Conservation (phyloP, 2,797 vertebrate genomes). For the Taeniopygia guttata region DNA sequence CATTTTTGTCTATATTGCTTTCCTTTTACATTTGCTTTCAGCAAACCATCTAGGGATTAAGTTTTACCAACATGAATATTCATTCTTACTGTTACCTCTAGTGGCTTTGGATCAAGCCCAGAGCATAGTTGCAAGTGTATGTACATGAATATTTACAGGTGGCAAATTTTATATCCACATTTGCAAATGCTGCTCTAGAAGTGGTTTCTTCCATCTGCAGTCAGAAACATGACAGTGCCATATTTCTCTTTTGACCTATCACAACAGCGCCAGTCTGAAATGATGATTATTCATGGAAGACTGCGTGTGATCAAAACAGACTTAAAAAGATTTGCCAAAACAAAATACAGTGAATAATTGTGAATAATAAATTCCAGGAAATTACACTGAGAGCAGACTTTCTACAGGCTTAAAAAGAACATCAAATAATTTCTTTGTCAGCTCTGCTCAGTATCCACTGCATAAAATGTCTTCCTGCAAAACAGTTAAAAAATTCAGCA, state of each 20-base stretch:
- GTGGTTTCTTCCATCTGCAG: slow-evolving; percentile 27
- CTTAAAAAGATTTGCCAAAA: slow-evolving; percentile 63
- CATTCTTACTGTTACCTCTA: slow-evolving; percentile 40
- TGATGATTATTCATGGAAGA: slow-evolving; percentile 48
- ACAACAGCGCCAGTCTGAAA: slow-evolving; percentile 32
- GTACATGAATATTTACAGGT: slow-evolving; percentile 59
- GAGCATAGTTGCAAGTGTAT: slow-evolving; percentile 24
- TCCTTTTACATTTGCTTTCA: slow-evolving; percentile 8
- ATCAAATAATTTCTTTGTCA: slow-evolving; percentile 54
- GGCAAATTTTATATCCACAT: slow-evolving; percentile 38
- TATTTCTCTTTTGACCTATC: slow-evolving; percentile 50
- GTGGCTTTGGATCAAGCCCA: slow-evolving; percentile 44
- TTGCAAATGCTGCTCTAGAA: slow-evolving; percentile 9
- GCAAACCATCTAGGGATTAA: slow-evolving; percentile 4
- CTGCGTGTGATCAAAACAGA: slow-evolving; percentile 48
- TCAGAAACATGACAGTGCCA: slow-evolving; percentile 9
- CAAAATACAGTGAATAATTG: slow-evolving; percentile 59
- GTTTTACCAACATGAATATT: slow-evolving; percentile 52
- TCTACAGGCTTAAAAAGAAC: slow-evolving; percentile 43
- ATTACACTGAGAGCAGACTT: slow-evolving; percentile 42
- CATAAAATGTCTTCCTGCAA: slow-evolving; percentile 15
- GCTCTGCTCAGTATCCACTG: background rate
- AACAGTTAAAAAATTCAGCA: slow-evolving; percentile 1
- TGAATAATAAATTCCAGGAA: slow-evolving; percentile 57
- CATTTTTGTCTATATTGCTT: slow-evolving; percentile 7